Evolutionary conservation across 2,797 vertebrate genomes (phyloP), one percentile per base, ranked within the genome.

Genomic region (Microctenopoma steveboyesi): DNA sequence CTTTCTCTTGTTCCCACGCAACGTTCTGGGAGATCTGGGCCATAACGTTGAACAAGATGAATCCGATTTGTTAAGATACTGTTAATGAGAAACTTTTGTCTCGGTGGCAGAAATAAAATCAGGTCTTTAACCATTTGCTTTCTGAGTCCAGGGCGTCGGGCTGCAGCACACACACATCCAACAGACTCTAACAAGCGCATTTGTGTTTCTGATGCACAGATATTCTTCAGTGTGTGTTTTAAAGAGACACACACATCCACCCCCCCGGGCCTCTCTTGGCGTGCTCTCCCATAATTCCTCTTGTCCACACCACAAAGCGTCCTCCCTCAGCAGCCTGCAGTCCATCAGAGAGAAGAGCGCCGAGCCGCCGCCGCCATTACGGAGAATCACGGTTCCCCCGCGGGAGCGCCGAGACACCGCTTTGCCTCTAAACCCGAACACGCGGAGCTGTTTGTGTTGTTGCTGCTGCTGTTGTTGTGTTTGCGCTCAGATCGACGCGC

Each of bases 281-380:
- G 53, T 59, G 64, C 49, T 76, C 60, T 73, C 83, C 78, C 69
- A 84, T 82, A 78, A 78, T 88, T 82, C 84, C 74, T 90, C 76
- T 86, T 78, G 76, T 92, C 91, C 87, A 62, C 76, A 82, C 77
- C 80, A 90, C 89, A 91, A 92, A 90, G 85, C 70, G 46, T 70
- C 65, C 52, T 62, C 82, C 82, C 78, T 72, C 59, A 68, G 65
- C 55, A 67, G 76, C 64, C 85, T 67, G 79, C 86, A 78, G 78
- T 81, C 78, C 78, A 85, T 83, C 88, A 84, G 79, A 87, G 22
- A 22, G 22, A 22, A 22, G 22, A 22, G 22, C 22, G 22, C 22
- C 22, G 85, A 72, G 82, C 70, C 66, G 57, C 76, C 77, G 53
- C 69, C 70, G 37, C 84, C 85, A 86, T 82, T 72, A 84, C 59